Conservation (phyloP, 2,888 invertebrate genomes). For the Parthenolecanium corni region DNA sequence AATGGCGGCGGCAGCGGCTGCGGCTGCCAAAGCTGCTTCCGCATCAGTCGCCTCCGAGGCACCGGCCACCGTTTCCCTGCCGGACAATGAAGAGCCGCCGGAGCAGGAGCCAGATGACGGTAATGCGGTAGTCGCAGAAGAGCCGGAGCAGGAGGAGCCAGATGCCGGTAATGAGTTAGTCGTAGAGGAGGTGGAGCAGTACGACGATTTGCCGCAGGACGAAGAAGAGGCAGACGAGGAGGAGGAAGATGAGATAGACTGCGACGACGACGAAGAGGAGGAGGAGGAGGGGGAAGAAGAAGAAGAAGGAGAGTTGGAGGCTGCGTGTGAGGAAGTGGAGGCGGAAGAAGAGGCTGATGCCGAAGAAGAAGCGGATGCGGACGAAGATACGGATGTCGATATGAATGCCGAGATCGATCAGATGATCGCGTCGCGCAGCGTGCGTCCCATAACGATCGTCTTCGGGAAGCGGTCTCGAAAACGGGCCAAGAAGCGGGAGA, state of each 20-base stretch:
- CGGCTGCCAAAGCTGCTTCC: neutral
- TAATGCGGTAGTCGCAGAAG: too few relatives aligned
- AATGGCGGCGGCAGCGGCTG: constrained; percentile 18
- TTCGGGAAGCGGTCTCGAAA: neutral
- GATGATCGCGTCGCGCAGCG: neutral
- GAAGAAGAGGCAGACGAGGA: too few relatives aligned
- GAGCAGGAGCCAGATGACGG: too few relatives aligned
- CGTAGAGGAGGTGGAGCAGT: too few relatives aligned
- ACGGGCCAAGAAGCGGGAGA: neutral
- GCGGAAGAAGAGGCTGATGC: neutral
- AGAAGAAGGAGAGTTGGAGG: neutral
- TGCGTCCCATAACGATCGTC: neutral
- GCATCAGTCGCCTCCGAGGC: constrained; percentile 12
- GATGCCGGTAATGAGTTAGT: too few relatives aligned
- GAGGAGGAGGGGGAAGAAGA: neutral
- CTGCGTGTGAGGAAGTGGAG: neutral
- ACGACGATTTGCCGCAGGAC: too few relatives aligned
- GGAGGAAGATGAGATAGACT: neutral
- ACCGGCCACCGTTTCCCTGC: constrained; percentile 8
- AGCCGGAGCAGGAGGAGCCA: too few relatives aligned
- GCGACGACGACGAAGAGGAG: neutral
- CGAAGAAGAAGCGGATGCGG: neutral
- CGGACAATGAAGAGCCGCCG: too few relatives aligned
- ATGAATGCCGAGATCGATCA: neutral
- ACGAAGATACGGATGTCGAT: neutral